A percentile compares a stretch with the other conserved stretches of the same genome.
Evolutionary conservation across 1,140 invertebrate species (phyloP).

Genomic region (Carposina sasakii): DNA sequence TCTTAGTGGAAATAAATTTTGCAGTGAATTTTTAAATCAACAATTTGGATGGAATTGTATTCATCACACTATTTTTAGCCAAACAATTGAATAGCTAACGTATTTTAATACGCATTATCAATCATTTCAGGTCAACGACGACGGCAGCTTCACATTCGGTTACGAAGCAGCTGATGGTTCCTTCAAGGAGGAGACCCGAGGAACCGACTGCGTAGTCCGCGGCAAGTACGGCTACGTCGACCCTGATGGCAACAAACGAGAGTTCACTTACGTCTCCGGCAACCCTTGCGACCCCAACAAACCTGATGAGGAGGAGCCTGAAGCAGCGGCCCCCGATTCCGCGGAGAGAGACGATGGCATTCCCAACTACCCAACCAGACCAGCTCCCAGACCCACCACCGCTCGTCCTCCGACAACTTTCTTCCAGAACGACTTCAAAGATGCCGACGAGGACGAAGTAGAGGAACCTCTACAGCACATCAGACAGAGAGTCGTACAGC

Average conservation of each 20-base stretch:
- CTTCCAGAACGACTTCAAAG: slow-evolving; percentile 78
- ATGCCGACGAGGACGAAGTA: slow-evolving; percentile 74
- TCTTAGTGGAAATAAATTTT: too few species aligned
- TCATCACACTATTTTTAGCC: too few species aligned
- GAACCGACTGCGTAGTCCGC: slow-evolving; percentile 88
- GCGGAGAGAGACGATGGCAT: slow-evolving; percentile 75
- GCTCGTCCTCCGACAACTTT: slow-evolving; percentile 75
- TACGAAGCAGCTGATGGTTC: slow-evolving; percentile 92
- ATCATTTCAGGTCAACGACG: slow-evolving; percentile 80
- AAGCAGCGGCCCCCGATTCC: slow-evolving; percentile 54
- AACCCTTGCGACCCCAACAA: slow-evolving; percentile 90
- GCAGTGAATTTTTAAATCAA: background rate
- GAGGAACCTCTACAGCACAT: slow-evolving; percentile 72
- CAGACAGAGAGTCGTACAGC: slow-evolving; percentile 58
- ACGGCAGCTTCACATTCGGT: slow-evolving; percentile 88
- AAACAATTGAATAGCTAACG: too few species aligned
- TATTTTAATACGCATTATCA: too few species aligned
- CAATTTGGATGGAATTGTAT: too few species aligned
- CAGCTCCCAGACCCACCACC: slow-evolving; percentile 70
- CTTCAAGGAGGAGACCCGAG: slow-evolving; percentile 90
- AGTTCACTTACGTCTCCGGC: slow-evolving; percentile 93
- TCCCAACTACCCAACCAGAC: slow-evolving; percentile 79
- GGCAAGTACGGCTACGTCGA: slow-evolving; percentile 93
- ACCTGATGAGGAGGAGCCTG: slow-evolving; percentile 74
- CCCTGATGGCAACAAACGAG: slow-evolving; percentile 88